Base-by-base conservation (phyloP, 2,113 vertebrate species). In the Zosterops hypoxanthus region DNA sequence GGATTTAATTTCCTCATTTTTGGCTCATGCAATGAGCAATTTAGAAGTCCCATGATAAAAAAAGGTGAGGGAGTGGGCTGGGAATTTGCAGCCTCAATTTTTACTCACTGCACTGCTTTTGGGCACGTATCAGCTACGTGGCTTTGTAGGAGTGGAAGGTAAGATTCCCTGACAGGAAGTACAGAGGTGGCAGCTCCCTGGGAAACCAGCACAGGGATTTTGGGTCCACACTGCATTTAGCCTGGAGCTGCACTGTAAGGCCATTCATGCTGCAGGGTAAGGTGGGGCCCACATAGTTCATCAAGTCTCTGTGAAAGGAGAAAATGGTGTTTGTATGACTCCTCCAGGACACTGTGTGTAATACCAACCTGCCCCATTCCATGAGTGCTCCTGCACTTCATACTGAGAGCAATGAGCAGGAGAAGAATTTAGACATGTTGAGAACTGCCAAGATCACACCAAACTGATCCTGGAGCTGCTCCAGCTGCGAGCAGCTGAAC, bases 91-190 rank as follows among this genome's bases (percentile, higher is more conserved):
- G 82, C 28, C 41, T 55, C 24, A 7, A 31, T 60, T 93, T 95
- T 79, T 41, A 85, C 11, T 64, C 36, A 14, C 18, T 77, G 76
- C 29, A 33, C 66, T 86, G 57, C 16, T 88, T 93, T 88, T 44
- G 36, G 61, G n/a, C 12, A 17, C 8, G 0, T 36, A 19, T 23
- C 55, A 42, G 25, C 55, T 36, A 11, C 1, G 0, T 11, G 52
- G 55, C 82, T 87, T 49, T 13, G 46, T 31, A 69, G 65, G 63
- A 69, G 13, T 3, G 7, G 76, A 90, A 86, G 50, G 88, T 42
- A 77, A 86, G 47, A 70, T 63, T 52, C 24, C 14, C 12, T 56
- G 28, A 6, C 23, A 28, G 34, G 66, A 89, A 68, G 71, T 25
- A 19, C 13, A 56, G 61, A 49, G 41, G n/a, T 2, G 2, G 31